Base-by-base conservation (phyloP, 2,113 vertebrate species). In the Caranx ignobilis region DNA sequence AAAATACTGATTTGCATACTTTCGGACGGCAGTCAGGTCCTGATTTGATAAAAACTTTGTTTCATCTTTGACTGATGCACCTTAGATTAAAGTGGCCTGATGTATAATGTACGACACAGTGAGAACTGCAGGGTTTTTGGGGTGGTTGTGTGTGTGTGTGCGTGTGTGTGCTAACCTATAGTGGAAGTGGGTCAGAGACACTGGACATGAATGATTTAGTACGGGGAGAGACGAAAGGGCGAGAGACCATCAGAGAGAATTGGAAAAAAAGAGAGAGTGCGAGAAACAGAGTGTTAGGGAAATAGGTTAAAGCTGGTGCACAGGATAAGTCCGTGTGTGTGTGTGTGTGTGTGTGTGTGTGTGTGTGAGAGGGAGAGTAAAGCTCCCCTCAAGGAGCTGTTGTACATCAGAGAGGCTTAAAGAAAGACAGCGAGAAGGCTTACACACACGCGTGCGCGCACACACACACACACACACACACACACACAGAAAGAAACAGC, bases 391-490 rank as follows among this genome's bases (percentile, higher is more conserved):
- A 89, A 93, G 90, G 89, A 91, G 90, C 87, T 91, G 88, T 91
- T 92, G 90, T 89, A 90, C 86, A 92, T 91, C 88, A 90, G 90
- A 91, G 88, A 84, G 79, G 90, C 82, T 93, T 91, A 89, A 85
- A 92, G 89, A 85, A 75, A 85, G 89, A 84, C 63, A 66, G 82
- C 66, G n/a, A 86, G 81, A 77, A 61, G 77, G 83, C 84, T 81
- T 73, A 81, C 79, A 84, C 76, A 79, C 77, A 62, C 66, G 13
- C 55, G 60, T 68, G 67, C 69, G 79, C 68, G 56, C 67, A 74
- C 57, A 75, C 72, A 62, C 50, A 69, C 64, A 55, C 68, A 87
- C 67, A 71, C 72, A 64, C 16, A 68, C 55, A 81, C 26, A 64
- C 12, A 79, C 19, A 61, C 19, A 69, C n/a, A 82, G 54, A 74